Evolutionary conservation across 2,797 vertebrate species (phyloP), one percentile per base, ranked within the genome.

Genomic region (Enteromius trimaculatus): DNA sequence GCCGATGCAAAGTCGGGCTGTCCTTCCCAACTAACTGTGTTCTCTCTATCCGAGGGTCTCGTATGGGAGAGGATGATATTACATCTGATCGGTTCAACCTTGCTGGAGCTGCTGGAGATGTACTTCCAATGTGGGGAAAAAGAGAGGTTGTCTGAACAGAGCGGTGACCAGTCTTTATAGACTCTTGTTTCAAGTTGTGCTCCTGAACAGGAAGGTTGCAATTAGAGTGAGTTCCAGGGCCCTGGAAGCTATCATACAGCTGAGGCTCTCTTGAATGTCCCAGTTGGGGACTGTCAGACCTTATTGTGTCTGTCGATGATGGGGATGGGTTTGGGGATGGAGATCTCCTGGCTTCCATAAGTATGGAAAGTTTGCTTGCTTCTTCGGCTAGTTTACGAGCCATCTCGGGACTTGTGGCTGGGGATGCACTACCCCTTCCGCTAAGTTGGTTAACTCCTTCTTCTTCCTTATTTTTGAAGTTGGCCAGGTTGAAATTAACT

Each of bases 271-370:
- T 85, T 0, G 51, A 81, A 19, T 60, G 37, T 23, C 72, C 83
- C 11, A 21, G 47, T 29, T 42, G 88, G n/a, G 91, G 88, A 88
- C 90, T 92, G 21, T 92, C 90, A 4, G 91, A 88, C 11, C 78
- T 86, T 34, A 81, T 31, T 0, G 89, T 91, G 31, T 93, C 93
- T 0, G 69, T 42, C 2, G 88, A 89, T 58, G 90, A 91, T 34
- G 83, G 83, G 5, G 90, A 92, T 34, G 83, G 82, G 6, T 90
- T 87, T 5, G 92, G 93, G 14, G 91, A 95, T 1, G 91, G 88
- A 77, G 87, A 89, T 11, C 80, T 85, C 47, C 87, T 88, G 31
- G 75, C 77, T 21, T 91, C 92, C 42, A 89, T 85, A 78, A 90
- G 90, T n/a, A 85, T 77, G 29, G 91, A 93, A 44, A 91, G 21